A percentile compares a stretch with the other conserved stretches of the same genome.
Evolutionary conservation across 2,797 vertebrate species (phyloP).

Genomic region (Yasuhikotakia modesta): DNA sequence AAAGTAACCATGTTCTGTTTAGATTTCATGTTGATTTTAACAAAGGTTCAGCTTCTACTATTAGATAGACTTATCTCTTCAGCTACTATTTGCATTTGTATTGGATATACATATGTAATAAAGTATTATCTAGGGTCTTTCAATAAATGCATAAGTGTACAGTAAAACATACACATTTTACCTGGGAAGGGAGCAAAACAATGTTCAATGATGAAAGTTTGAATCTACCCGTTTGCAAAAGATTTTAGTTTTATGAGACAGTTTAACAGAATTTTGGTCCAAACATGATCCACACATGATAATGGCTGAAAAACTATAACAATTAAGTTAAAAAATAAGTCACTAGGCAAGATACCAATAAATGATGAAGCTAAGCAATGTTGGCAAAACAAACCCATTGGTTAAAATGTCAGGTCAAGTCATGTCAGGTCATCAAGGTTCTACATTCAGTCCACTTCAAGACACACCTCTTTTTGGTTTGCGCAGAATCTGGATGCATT

Average conservation of each 20-base stretch:
- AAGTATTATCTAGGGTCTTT: conserved; percentile 2
- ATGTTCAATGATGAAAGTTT: neutral
- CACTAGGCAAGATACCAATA: neutral
- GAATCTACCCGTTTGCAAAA: conserved; percentile 37
- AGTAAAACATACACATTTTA: conserved; percentile 17
- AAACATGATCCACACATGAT: neutral
- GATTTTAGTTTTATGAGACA: neutral
- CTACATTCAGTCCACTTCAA: conserved; percentile 27
- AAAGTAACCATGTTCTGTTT: neutral
- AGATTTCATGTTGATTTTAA: conserved; percentile 26
- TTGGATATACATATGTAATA: neutral
- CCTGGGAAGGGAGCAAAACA: conserved; percentile 10
- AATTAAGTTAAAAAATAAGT: neutral
- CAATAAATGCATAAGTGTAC: neutral
- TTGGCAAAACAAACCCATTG: conserved; percentile 14
- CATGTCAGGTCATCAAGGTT: conserved; percentile 36
- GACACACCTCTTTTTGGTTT: conserved; percentile 43
- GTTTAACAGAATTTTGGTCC: conserved; percentile 6
- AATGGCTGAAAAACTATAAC: neutral
- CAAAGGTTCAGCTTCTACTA: neutral
- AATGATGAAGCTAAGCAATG: conserved; percentile 28
- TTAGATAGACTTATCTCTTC: neutral
- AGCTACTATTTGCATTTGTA: conserved; percentile 8
- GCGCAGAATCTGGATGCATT: conserved; percentile 35
- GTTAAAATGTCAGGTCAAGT: conserved; percentile 15